Evolutionary conservation across 2,113 vertebrate genomes (phyloP).

Genomic region (Pardalotus punctatus): DNA sequence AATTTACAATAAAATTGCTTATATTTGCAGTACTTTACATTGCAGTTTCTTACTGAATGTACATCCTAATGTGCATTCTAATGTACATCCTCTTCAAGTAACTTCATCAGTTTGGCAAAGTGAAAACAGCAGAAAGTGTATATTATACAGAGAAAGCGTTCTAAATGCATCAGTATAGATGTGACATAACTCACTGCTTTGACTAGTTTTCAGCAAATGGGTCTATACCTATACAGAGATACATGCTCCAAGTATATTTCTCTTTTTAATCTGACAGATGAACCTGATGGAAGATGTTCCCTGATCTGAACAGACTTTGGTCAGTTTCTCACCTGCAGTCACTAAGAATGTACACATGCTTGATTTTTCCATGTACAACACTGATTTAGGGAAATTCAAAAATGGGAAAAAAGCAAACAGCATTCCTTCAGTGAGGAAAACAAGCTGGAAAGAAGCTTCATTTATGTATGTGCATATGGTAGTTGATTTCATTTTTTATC

Average conservation of each 20-base stretch:
- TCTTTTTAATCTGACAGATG: neutral
- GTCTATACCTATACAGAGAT: neutral
- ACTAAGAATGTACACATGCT: neutral
- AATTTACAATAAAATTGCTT: neutral
- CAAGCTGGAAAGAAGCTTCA: neutral
- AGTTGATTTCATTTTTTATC: neutral
- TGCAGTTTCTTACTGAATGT: neutral
- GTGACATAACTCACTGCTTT: neutral
- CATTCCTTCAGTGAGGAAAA: neutral
- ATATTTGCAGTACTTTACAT: neutral
- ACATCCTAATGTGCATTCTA: neutral
- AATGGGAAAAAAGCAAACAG: fast-evolving
- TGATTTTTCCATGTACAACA: neutral
- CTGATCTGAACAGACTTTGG: neutral
- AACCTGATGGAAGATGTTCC: neutral
- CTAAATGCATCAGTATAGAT: neutral
- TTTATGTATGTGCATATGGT: neutral
- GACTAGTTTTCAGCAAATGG: neutral
- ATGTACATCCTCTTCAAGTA: fast-evolving
- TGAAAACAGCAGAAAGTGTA: neutral
- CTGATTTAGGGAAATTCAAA: neutral
- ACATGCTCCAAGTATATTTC: neutral
- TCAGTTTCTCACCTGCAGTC: neutral
- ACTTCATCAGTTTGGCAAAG: neutral
- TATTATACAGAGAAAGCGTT: neutral